phyloP scores from a whole-genome alignment of 2,113 vertebrate species.

The Sinosuthora webbiana region DNA sequence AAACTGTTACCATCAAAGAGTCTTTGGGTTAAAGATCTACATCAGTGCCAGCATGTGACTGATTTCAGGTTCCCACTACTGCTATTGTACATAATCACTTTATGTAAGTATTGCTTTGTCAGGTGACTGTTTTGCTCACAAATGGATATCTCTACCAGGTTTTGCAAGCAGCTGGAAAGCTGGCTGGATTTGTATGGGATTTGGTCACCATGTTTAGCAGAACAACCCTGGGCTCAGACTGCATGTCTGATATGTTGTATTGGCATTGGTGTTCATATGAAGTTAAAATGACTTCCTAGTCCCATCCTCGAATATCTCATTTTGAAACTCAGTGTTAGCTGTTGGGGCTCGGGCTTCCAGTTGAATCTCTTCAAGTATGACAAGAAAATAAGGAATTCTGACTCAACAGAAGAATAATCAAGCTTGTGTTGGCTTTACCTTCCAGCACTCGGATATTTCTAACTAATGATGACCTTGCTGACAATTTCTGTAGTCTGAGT shows the following conservation, averaged over 20 bases:
- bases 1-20: background rate
- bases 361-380: background rate
- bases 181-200: background rate
- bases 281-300: background rate
- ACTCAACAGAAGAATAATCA: background rate
- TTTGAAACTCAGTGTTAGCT: background rate
- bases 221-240: background rate
- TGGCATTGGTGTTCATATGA: background rate
- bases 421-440: background rate
- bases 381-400: background rate
- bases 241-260: background rate
- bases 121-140: background rate
- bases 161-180: background rate
- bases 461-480: background rate
- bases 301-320: rapidly evolving
- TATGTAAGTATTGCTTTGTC: background rate
- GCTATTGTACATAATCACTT: background rate
- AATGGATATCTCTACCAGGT: background rate
- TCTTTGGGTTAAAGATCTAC: background rate
- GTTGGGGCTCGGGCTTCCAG: background rate
- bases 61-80: background rate
- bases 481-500: background rate
- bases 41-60: background rate
- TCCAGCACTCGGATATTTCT: background rate
- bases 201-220: background rate